Evolutionary conservation across 2,888 invertebrate species (phyloP).

Genomic region (Agrotis segetum): DNA sequence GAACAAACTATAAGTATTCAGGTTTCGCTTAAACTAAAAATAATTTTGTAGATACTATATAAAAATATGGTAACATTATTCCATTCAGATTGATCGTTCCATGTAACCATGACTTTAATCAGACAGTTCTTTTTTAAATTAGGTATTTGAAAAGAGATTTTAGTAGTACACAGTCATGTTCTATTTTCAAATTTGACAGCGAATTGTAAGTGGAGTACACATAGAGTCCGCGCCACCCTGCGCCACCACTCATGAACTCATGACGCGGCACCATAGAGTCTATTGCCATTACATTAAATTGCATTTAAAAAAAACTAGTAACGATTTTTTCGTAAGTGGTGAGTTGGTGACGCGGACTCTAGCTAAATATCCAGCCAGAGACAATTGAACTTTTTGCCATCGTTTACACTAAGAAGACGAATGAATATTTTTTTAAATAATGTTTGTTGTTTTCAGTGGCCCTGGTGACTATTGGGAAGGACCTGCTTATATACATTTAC

Average conservation of each 20-base stretch:
- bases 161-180: neutral
- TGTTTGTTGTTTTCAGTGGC: slow-evolving; percentile 63
- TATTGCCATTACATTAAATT: no score
- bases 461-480: slow-evolving; percentile 41
- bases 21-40: no score
- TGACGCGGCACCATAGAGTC: no score
- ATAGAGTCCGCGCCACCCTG: neutral
- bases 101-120: neutral
- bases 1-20: no score
- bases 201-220: no score
- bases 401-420: neutral
- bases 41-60: no score
- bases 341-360: no score
- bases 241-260: no score
- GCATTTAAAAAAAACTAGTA: no score
- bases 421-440: neutral
- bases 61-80: slow-evolving; percentile 1
- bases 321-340: no score
- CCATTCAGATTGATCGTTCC: neutral
- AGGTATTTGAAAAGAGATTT: neutral
- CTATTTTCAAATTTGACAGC: no score
- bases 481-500: slow-evolving; percentile 47
- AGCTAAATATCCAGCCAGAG: no score
- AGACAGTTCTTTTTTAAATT: neutral
- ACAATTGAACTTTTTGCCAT: neutral